Conservation (phyloP, 2,113 vertebrate genomes). For the Phalacrocorax brasilianus region DNA sequence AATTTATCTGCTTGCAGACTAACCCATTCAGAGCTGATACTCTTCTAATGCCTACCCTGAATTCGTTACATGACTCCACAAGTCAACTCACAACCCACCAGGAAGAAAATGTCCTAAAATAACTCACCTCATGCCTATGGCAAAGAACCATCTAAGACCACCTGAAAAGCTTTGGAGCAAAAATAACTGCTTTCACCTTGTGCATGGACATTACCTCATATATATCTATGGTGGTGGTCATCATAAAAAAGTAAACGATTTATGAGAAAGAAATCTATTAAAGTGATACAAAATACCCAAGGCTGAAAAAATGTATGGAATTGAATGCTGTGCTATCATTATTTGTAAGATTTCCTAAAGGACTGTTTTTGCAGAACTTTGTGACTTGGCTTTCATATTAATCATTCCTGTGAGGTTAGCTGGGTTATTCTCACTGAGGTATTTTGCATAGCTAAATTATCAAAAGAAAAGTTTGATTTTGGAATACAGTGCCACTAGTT, state of each 20-base stretch:
- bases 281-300: not conserved
- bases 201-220: not conserved
- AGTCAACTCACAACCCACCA: not conserved
- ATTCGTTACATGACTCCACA: not conserved
- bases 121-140: not conserved
- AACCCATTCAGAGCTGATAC: not conserved
- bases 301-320: not conserved
- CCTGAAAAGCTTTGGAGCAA: not conserved
- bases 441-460: not conserved
- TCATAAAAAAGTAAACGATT: not conserved
- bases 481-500: not conserved
- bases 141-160: not conserved
- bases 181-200: not conserved
- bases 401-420: not conserved
- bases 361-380: not conserved
- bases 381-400: not conserved
- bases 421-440: not conserved
- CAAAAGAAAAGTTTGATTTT: not conserved
- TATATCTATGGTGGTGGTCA: not conserved
- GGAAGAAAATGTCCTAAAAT: not conserved
- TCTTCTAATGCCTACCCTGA: not conserved
- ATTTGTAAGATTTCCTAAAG: not conserved
- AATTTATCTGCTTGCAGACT: not conserved
- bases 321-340: not conserved
- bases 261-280: not conserved